Evolutionary conservation across 1,140 invertebrate genomes (phyloP), one percentile per base, ranked within the genome.

Genomic region (Cydia splendana): DNA sequence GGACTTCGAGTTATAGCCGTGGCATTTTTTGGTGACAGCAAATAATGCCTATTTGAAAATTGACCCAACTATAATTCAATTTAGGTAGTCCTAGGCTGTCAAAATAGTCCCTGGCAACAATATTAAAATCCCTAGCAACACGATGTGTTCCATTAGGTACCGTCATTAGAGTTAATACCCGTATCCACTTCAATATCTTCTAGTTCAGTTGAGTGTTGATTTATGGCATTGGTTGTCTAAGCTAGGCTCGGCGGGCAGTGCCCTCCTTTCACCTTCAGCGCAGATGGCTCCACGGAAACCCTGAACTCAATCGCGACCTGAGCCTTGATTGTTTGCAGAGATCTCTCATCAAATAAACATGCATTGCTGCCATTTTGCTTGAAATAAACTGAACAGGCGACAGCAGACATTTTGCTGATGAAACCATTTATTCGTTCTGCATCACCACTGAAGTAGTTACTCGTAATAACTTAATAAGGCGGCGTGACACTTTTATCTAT

Each of bases 241-340:
- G 34, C 67, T 73, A 79, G 74, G 75, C 65, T 62, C 38, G 51
- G 65, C 38, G 62, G 76, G 83, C 82, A 82, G 79, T 82, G 84
- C 81, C 81, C 84, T 84, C 81, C 80, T 82, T 85, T 85, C 80
- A 82, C 84, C 82, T 78, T 77, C 75, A 65, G 77, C 77, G 67
- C 77, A 73, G 74, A 77, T 75, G 79, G 57, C 74, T 42, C 77
- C 77, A 62, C 77, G 34, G 74, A 76, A 82, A 76, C 81, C 81
- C 81, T 84, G 81, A 84, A 82, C 84, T 78, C 77, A 67, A 77
- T 78, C 75, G 71, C 79, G 80, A 82, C 77, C 75, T 77, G 74
- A 34, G 78, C 62, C 53, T 51, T 77, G 78, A 75, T 78, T 79
- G 53, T 73, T 77, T 28, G 34, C 42, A 38, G 28, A 45, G 74